Evolutionary conservation across 2,113 vertebrate species (phyloP), one percentile per base, ranked within the genome.

Genomic region (Ptychochromis oligacanthus): DNA sequence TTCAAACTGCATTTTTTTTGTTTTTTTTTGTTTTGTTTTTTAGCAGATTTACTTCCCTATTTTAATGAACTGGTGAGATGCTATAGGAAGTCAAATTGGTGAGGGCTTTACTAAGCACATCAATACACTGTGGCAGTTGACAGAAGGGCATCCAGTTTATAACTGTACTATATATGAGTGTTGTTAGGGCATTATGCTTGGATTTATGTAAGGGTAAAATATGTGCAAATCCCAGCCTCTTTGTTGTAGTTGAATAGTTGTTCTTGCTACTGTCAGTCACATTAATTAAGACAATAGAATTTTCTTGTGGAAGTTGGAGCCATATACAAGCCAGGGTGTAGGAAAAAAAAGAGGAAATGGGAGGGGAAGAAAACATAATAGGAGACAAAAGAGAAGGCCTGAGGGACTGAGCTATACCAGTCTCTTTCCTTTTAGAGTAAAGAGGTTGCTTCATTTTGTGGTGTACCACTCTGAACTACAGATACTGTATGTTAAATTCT

Each of bases 261-360:
- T 58, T 43, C 79, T 86, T 89, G 76, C 81, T 82, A 77, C 67
- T 17, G 40, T 20, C 31, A 62, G 1, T 72, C 46, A 43, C 70
- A 56, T 38, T 75, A 72, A 88, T 87, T 80, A 87, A 67, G 26
- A 74, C 18, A 13, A 61, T 40, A 28, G 58, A 57, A n/a, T 14
- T 54, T 74, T 77, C 36, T 64, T 20, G 36, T 26, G 61, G 70
- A 62, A 54, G 58, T 43, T 13, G 34, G 54, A 72, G 46, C 17
- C 26, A 34, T 54, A 72, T n/a, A 54, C 49, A 72, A 54, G 11
- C 2, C n/a, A 54, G 46, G 46, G 26, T 4, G 18, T 26, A 56
- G 54, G 54, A 9, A 54, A 28, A 72, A 46, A 72, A 28, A 59
- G 26, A 36, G 34, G 54, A 70, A 54, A 54, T 70, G 24, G 20